Evolutionary conservation across 1,140 invertebrate species (phyloP).

Genomic region (Hestina assimilis): DNA sequence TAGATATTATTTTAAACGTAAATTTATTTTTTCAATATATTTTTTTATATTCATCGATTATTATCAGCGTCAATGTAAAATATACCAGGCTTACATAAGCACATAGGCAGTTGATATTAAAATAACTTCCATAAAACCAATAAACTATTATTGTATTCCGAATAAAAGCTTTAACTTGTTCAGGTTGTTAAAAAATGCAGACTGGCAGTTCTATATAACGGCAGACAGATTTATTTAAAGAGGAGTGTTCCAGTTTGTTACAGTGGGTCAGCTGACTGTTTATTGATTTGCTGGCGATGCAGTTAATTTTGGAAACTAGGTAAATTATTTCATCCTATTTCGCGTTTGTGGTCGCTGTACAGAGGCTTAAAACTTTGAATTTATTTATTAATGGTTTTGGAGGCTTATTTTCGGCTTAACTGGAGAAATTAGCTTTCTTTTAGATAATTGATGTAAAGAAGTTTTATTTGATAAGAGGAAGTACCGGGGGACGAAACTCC

Average conservation of each 20-base stretch:
- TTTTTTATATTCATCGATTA: background rate
- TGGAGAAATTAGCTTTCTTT: too few species aligned
- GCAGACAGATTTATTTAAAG: slow-evolving; percentile 55
- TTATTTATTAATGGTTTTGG: too few species aligned
- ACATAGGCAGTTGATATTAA: background rate
- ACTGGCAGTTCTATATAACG: slow-evolving; percentile 50
- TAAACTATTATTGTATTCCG: slow-evolving; percentile 1
- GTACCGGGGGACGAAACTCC: too few species aligned
- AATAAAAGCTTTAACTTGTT: slow-evolving; percentile 54
- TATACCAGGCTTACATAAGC: background rate
- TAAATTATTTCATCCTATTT: slow-evolving; percentile 11
- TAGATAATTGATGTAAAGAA: too few species aligned
- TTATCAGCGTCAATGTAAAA: too few species aligned
- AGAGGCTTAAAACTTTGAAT: too few species aligned
- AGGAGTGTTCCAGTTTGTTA: slow-evolving; percentile 54
- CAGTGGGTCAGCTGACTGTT: slow-evolving; percentile 57
- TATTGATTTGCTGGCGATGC: slow-evolving; percentile 61
- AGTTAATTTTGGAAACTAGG: slow-evolving; percentile 62
- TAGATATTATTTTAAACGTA: background rate
- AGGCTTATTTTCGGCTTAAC: too few species aligned
- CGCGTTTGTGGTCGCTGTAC: background rate
- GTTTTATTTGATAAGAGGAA: too few species aligned
- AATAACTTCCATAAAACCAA: slow-evolving; percentile 2
- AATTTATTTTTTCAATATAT: background rate
- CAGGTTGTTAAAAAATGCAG: slow-evolving; percentile 42